Percentiles rank a stretch among this genome's conserved stretches.
Evolutionary conservation across 2,888 invertebrate genomes (phyloP).

Genomic region (Phaedon cochleariae): DNA sequence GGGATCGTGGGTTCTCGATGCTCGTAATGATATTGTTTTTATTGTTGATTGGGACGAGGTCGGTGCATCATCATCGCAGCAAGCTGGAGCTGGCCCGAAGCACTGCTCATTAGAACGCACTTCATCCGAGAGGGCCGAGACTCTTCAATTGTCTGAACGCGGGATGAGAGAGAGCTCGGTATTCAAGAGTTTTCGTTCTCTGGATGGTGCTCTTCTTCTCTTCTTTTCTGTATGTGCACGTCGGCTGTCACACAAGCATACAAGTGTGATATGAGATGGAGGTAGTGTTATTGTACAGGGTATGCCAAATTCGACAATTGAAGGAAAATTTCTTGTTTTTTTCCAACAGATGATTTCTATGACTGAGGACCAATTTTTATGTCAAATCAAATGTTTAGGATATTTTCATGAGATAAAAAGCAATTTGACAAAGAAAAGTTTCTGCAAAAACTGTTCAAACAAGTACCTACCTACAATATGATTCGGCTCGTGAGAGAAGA

Average conservation of each 20-base stretch:
- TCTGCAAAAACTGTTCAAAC: no score
- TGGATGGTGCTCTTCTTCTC: constrained; percentile 26
- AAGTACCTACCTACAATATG: no score
- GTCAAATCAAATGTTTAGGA: no score
- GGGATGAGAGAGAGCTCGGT: constrained; percentile 42
- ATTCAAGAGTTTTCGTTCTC: constrained; percentile 28
- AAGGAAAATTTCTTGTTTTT: no score
- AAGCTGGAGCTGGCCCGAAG: constrained; percentile 48
- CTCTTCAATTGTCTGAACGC: constrained; percentile 56
- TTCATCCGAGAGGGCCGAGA: constrained; percentile 54
- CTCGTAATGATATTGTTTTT: constrained; percentile 45
- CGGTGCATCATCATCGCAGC: constrained; percentile 32
- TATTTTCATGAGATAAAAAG: no score
- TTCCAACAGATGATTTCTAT: no score
- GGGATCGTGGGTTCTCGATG: constrained; percentile 22
- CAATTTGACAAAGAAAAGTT: no score
- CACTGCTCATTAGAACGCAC: constrained; percentile 58
- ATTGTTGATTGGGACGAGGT: constrained; percentile 44
- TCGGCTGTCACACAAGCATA: constrained; percentile 11
- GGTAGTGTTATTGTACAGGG: neutral
- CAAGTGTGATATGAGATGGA: neutral
- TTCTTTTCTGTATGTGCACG: constrained; percentile 11
- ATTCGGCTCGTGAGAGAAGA: no score
- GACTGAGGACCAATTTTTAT: no score
- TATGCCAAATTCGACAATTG: neutral